phyloP scores from a whole-genome alignment of 2,797 vertebrate genomes.

The Cyclura pinguis region DNA sequence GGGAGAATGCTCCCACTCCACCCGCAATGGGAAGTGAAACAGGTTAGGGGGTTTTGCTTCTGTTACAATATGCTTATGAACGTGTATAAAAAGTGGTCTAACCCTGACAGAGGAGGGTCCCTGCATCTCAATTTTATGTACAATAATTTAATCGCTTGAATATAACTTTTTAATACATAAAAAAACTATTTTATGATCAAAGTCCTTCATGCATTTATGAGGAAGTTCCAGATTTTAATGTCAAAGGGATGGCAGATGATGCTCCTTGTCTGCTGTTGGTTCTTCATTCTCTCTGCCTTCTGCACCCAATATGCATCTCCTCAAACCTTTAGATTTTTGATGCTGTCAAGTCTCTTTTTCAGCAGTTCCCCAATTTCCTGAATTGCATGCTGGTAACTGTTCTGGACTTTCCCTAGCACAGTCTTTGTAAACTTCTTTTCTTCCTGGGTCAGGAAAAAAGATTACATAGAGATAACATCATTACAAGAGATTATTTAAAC shows the following conservation, averaged over 20 bases:
- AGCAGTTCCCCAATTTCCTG: conserved; percentile 95
- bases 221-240: conserved; percentile 83
- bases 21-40: conserved; percentile 71
- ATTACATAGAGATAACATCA: rapidly evolving
- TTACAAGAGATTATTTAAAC: background rate
- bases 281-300: conserved; percentile 57
- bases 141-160: conserved; percentile 94
- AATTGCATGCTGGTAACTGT: conserved; percentile 94
- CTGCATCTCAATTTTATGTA: conserved; percentile 87
- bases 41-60: conserved; percentile 56
- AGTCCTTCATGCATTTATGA: conserved; percentile 87
- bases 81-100: conserved; percentile 87
- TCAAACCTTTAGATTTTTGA: conserved; percentile 96
- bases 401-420: conserved; percentile 94
- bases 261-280: conserved; percentile 70
- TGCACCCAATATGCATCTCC: conserved; percentile 50
- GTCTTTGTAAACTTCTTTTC: conserved; percentile 89
- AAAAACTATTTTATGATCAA: conserved; percentile 80
- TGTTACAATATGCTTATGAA: conserved; percentile 78
- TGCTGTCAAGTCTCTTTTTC: conserved; percentile 92
- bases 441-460: conserved; percentile 79
- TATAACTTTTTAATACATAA: conserved; percentile 83
- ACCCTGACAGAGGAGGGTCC: conserved; percentile 79
- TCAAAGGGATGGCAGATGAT: conserved; percentile 75
- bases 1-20: conserved; percentile 51